Evolutionary conservation across 2,888 invertebrate genomes (phyloP).

Genomic region (Lepas anatifera): DNA sequence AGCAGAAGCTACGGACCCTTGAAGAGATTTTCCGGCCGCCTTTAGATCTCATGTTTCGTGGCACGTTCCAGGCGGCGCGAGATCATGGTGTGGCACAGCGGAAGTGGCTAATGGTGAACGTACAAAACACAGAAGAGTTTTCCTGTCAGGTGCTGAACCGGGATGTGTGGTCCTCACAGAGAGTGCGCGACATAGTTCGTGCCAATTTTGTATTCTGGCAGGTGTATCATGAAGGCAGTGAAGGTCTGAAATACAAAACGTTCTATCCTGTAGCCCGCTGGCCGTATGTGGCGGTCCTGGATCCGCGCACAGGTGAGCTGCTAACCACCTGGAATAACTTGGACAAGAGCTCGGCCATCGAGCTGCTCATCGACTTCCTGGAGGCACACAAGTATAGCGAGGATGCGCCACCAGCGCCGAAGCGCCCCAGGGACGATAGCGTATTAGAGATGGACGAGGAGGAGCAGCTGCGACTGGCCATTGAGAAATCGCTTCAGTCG

Average conservation of each 20-base stretch:
- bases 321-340: conserved; percentile 38
- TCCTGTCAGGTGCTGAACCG: conserved; percentile 54
- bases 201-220: conserved; percentile 57
- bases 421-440: conserved; percentile 26
- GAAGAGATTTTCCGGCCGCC: conserved; percentile 57
- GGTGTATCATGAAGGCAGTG: conserved; percentile 45
- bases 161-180: conserved; percentile 53
- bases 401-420: conserved; percentile 27
- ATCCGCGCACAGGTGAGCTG: conserved; percentile 53
- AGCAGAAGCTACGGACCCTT: conserved; percentile 41
- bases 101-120: conserved; percentile 55
- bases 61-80: conserved; percentile 37
- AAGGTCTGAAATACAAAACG: conserved; percentile 49
- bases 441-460: conserved; percentile 38
- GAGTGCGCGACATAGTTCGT: conserved; percentile 46
- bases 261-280: conserved; percentile 49
- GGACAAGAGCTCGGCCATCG: conserved; percentile 34
- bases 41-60: conserved; percentile 46
- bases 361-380: conserved; percentile 34
- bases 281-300: conserved; percentile 52
- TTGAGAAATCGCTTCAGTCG: conserved; percentile 34
- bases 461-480: conserved; percentile 38
- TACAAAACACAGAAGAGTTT: conserved; percentile 55
- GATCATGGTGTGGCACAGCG: conserved; percentile 43
- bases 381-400: conserved; percentile 30